A percentile compares a stretch with the other conserved stretches of the same genome.
These are phyloP conservation scores for Folsomia manolachei DNA, from an alignment of 2,888 invertebrate species.

Conservation along the genomic window DNA sequence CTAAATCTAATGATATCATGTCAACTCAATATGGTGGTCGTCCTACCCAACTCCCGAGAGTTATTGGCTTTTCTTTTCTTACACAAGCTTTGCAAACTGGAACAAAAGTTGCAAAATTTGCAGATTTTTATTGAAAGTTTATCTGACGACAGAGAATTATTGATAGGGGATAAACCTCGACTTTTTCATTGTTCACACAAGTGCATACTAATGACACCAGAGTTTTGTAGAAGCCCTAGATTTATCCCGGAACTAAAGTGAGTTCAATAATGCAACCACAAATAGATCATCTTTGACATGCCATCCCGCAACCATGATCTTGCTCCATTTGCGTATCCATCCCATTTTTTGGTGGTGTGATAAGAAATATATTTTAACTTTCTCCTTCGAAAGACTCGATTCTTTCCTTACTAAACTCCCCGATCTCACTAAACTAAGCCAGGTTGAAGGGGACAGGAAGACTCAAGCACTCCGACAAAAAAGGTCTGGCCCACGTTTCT, in stretches of 20 bases:
- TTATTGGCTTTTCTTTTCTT: constrained; percentile 18
- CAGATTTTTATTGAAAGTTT: constrained; percentile 24
- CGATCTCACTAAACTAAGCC: no score
- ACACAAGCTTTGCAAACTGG: background rate
- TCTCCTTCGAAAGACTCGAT: no score
- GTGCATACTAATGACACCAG: constrained; percentile 18
- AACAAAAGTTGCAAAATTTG: constrained; percentile 21
- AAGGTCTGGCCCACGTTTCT: no score
- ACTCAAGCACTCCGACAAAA: no score
- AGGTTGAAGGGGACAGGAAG: no score
- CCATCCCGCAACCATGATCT: background rate
- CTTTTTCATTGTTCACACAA: constrained; percentile 13
- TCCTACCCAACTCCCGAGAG: background rate
- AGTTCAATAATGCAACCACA: constrained; percentile 5
- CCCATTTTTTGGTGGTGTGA: no score
- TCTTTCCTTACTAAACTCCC: no score
- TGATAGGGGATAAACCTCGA: constrained; percentile 1
- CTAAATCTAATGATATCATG: constrained; percentile 24
- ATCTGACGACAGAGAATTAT: constrained; percentile 18
- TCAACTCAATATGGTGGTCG: constrained; percentile 13
- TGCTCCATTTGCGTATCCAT: no score
- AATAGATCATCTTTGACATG: background rate
- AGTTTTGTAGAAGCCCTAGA: constrained; percentile 7
- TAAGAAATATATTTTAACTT: no score
- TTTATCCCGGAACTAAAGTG: background rate